Evolutionary conservation across 2,113 vertebrate genomes (phyloP).

Genomic region (Rousettus leschenaultii): DNA sequence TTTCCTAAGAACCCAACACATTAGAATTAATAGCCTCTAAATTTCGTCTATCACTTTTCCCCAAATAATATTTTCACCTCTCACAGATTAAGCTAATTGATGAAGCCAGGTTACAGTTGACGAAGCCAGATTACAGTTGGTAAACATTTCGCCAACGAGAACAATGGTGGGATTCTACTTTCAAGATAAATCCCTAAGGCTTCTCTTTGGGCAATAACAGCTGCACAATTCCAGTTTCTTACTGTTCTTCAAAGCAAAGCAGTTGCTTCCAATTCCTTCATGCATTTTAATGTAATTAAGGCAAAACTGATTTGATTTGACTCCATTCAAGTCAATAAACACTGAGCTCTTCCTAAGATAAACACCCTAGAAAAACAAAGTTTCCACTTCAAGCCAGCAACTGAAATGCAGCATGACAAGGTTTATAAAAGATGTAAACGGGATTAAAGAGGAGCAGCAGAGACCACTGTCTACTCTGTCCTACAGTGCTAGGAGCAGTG

Average conservation of each 20-base stretch:
- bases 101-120: too few relatives aligned
- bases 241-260: neutral
- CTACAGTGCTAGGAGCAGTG: fast-evolving
- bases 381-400: neutral
- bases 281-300: conserved; percentile 8
- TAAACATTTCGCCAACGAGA: neutral
- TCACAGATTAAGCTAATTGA: neutral
- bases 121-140: neutral
- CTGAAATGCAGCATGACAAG: neutral
- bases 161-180: neutral
- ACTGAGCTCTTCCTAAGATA: neutral
- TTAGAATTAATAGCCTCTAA: neutral
- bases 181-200: neutral
- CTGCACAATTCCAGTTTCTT: neutral
- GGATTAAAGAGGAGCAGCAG: neutral
- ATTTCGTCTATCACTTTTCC: neutral
- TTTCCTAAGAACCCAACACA: neutral
- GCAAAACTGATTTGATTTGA: neutral
- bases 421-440: neutral
- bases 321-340: neutral
- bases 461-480: neutral
- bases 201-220: neutral
- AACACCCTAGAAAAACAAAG: neutral
- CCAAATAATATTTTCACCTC: neutral
- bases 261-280: neutral